A percentile compares a stretch with the other conserved stretches of the same genome.
Evolutionary conservation across 2,797 vertebrate species (phyloP).

Genomic region (Chrosomus eos): DNA sequence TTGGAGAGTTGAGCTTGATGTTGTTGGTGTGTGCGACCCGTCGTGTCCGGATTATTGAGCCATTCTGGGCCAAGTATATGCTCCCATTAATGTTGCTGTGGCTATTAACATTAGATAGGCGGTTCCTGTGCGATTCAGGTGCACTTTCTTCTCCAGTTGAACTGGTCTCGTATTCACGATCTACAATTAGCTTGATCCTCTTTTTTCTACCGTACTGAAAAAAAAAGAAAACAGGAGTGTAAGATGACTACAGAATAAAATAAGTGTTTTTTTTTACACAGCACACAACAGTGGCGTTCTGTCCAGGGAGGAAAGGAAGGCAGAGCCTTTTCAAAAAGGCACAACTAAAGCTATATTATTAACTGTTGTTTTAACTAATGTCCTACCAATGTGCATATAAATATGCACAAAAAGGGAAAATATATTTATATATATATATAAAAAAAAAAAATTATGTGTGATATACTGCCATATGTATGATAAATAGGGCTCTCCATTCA

Average conservation of each 20-base stretch:
- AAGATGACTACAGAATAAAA: conserved; percentile 1
- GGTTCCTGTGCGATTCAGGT: conserved; percentile 82
- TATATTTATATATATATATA: too few relatives aligned
- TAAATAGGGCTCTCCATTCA: not conserved
- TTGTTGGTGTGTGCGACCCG: conserved; percentile 79
- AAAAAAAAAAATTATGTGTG: too few relatives aligned
- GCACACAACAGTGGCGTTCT: conserved; percentile 5
- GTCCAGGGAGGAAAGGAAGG: not conserved
- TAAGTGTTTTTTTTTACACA: not conserved
- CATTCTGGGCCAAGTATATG: conserved; percentile 93
- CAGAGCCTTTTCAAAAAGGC: not conserved
- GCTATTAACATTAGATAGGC: conserved; percentile 72
- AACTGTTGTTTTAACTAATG: not conserved
- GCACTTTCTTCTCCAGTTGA: conserved; percentile 92
- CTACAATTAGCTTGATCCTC: conserved; percentile 88
- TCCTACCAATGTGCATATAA: not conserved
- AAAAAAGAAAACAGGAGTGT: conserved; percentile 16
- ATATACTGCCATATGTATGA: not conserved
- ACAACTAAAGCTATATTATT: not conserved
- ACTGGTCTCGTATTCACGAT: conserved; percentile 91
- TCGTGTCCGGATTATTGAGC: conserved; percentile 93
- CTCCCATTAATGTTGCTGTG: conserved; percentile 85
- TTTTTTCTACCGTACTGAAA: conserved; percentile 84
- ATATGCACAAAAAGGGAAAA: not conserved
- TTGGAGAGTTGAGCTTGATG: conserved; percentile 83